Percentiles rank a stretch among this genome's conserved stretches.
Evolutionary conservation across 2,113 vertebrate genomes (phyloP).

Genomic region (Thymallus thymallus): DNA sequence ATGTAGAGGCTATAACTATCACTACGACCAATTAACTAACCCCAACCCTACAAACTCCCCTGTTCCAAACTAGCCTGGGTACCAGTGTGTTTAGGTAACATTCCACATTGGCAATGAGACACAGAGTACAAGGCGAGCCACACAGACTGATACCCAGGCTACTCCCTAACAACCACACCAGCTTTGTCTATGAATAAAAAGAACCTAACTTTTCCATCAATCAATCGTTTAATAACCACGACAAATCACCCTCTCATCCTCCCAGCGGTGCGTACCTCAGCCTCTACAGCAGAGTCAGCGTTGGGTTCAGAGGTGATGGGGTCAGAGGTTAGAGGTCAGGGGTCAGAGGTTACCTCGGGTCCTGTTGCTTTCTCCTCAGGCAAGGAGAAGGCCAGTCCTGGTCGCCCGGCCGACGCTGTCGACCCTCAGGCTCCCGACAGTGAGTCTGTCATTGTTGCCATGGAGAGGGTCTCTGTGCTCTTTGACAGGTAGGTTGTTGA

Average conservation of each 20-base stretch:
- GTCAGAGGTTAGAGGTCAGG: constrained; percentile 67
- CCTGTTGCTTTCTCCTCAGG: constrained; percentile 79
- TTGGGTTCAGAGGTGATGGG: constrained; percentile 68
- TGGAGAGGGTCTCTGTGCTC: constrained; percentile 97
- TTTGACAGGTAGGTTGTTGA: constrained; percentile 86
- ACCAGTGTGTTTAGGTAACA: too few relatives aligned
- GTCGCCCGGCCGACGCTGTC: constrained; percentile 73
- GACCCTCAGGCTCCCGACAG: constrained; percentile 87
- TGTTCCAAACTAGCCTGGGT: too few relatives aligned
- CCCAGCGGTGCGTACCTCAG: constrained; percentile 65
- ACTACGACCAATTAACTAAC: too few relatives aligned
- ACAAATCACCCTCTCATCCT: constrained; percentile 51
- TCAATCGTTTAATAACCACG: neutral
- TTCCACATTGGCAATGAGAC: too few relatives aligned
- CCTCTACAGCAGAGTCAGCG: constrained; percentile 3
- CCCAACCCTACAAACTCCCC: too few relatives aligned
- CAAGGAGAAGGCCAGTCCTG: constrained; percentile 92
- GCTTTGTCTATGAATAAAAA: too few relatives aligned
- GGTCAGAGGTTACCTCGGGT: constrained; percentile 70
- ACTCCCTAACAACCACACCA: too few relatives aligned
- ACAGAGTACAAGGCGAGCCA: too few relatives aligned
- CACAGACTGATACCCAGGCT: too few relatives aligned
- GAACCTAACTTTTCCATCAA: too few relatives aligned
- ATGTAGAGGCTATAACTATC: too few relatives aligned
- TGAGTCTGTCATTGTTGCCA: constrained; percentile 95